phyloP scores from a whole-genome alignment of 2,888 invertebrate genomes.

The Trachelus stipa region DNA sequence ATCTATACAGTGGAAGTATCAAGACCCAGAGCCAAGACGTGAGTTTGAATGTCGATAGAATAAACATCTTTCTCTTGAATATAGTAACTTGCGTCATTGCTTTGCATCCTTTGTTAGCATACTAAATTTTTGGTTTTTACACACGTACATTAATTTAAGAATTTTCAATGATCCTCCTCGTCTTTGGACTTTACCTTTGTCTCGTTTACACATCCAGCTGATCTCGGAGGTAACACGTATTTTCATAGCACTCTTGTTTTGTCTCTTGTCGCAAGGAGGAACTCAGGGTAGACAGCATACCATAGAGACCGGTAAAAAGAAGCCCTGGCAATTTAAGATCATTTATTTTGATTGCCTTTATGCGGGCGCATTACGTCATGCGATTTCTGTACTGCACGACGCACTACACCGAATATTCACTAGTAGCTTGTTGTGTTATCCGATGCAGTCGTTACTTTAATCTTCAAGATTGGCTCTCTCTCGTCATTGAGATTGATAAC shows the following conservation, averaged over 20 bases:
- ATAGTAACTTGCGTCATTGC: not conserved
- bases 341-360: conserved; percentile 61
- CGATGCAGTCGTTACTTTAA: not conserved
- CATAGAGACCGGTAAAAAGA: conserved; percentile 29
- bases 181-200: not conserved
- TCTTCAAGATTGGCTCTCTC: not conserved
- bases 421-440: not conserved
- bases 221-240: not conserved
- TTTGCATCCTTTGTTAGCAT: not conserved
- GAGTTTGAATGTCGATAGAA: not conserved
- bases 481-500: not conserved
- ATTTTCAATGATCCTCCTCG: not conserved
- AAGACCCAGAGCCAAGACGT: not conserved
- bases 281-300: not conserved
- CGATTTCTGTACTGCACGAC: conserved; percentile 30
- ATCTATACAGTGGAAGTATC: not conserved
- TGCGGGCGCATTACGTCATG: conserved; percentile 55
- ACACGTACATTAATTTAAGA: not conserved
- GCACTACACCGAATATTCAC: not conserved
- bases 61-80: not conserved
- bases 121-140: not conserved
- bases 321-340: conserved; percentile 54
- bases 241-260: not conserved
- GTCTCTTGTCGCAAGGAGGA: not conserved
- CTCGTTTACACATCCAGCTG: not conserved